Conservation (phyloP, 2,888 invertebrate species). For the Sphecodes monilicornis region DNA sequence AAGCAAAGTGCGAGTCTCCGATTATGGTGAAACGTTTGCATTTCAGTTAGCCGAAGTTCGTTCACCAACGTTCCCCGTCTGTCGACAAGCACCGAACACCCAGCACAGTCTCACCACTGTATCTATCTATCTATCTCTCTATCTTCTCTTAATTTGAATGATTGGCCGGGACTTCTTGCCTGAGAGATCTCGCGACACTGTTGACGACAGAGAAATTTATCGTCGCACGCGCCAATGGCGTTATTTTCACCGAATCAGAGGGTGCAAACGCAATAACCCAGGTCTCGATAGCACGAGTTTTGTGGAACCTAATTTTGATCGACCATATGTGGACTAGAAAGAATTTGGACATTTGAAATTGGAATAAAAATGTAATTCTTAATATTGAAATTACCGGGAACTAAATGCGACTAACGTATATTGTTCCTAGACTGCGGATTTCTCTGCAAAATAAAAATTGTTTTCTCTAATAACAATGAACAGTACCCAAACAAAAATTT, state of each 20-base stretch:
- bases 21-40: slow-evolving; percentile 68
- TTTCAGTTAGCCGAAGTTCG: slow-evolving; percentile 69
- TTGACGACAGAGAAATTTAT: not conserved
- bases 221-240: not conserved
- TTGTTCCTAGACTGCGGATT: no score
- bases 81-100: slow-evolving; percentile 29
- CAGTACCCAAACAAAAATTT: no score
- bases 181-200: not conserved
- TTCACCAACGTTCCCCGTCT: slow-evolving; percentile 62
- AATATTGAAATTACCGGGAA: no score
- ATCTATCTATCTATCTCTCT: no score
- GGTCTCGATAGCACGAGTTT: not conserved
- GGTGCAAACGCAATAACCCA: not conserved
- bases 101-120: not conserved
- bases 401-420: no score
- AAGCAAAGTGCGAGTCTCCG: slow-evolving; percentile 55
- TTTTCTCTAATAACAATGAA: no score
- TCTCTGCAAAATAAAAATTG: no score
- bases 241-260: not conserved
- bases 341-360: not conserved
- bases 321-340: not conserved
- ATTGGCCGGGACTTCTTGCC: not conserved
- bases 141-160: slow-evolving; percentile 1
- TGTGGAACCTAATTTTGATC: not conserved
- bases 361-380: not conserved